Evolutionary conservation across 30 jellyfish, hydroid and myxozoan species (phyloP).

Genomic region (Sanderia malayensis): DNA sequence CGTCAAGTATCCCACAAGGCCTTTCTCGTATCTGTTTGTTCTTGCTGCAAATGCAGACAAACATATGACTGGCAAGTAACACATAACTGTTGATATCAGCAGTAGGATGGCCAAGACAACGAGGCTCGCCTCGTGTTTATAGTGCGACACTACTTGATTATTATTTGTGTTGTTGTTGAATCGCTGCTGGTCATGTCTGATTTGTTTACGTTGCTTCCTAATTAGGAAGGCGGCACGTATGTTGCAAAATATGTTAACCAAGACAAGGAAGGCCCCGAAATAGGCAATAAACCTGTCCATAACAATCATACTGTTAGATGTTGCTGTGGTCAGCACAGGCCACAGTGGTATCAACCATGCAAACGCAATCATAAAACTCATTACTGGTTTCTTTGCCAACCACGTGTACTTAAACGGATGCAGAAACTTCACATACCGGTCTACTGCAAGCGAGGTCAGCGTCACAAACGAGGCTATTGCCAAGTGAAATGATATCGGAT

Average conservation of each 20-base stretch:
- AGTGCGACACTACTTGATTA: background rate
- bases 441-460: constrained; percentile 35
- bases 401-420: constrained; percentile 34
- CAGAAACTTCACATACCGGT: constrained; percentile 29
- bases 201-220: constrained; percentile 34
- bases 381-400: constrained; percentile 7
- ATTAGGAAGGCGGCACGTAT: constrained; percentile 19
- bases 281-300: constrained; percentile 18
- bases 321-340: constrained; percentile 26
- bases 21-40: background rate
- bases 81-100: constrained; percentile 16
- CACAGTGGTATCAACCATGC: constrained; percentile 35
- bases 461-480: constrained; percentile 39
- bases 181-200: constrained; percentile 12
- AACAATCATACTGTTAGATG: background rate
- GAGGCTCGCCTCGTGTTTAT: constrained; percentile 16
- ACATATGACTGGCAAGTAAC: constrained; percentile 13
- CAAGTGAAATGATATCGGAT: constrained; percentile 25
- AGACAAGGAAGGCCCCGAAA: constrained; percentile 13
- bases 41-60: background rate
- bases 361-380: background rate
- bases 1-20: background rate
- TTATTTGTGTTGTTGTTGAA: too few relatives aligned
- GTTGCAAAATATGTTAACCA: constrained; percentile 16
- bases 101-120: constrained; percentile 21